Percentiles rank a stretch among this genome's conserved stretches.
These are phyloP conservation scores for Amblyjoppa fuscipennis DNA, from an alignment of 2,888 invertebrate genomes.

Conservation along the genomic window DNA sequence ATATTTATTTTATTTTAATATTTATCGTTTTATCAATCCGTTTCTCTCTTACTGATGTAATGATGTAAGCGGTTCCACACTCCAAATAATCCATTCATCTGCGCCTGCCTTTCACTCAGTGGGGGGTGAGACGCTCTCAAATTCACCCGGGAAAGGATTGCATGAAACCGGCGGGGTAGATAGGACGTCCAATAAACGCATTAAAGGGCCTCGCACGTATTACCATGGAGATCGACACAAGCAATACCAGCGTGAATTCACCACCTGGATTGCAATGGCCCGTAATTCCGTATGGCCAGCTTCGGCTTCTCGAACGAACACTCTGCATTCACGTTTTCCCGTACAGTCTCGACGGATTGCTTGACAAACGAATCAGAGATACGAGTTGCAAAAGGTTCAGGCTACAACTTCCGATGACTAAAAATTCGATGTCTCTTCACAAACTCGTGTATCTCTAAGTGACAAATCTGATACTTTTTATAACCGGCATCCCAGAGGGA, in stretches of 20 bases:
- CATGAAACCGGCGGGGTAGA: not conserved
- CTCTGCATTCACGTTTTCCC: not conserved
- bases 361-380: not conserved
- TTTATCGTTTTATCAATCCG: too few relatives aligned
- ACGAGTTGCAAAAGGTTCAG: too few relatives aligned
- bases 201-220: conserved; percentile 36
- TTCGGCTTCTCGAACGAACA: not conserved
- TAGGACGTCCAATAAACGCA: conserved; percentile 8
- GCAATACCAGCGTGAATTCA: conserved; percentile 36
- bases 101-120: not conserved
- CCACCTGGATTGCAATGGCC: conserved; percentile 18
- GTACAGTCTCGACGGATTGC: not conserved
- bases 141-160: conserved; percentile 19
- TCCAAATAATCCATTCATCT: not conserved
- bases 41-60: too few relatives aligned
- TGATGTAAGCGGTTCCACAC: conserved; percentile 9
- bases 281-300: conserved; percentile 32
- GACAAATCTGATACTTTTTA: too few relatives aligned
- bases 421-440: too few relatives aligned
- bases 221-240: conserved; percentile 1
- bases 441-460: too few relatives aligned
- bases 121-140: conserved; percentile 5
- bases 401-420: not conserved
- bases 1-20: too few relatives aligned
- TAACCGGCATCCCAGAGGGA: too few relatives aligned